Evolutionary conservation across 2,888 invertebrate genomes (phyloP).

Genomic region (Tetragonisca angustula): DNA sequence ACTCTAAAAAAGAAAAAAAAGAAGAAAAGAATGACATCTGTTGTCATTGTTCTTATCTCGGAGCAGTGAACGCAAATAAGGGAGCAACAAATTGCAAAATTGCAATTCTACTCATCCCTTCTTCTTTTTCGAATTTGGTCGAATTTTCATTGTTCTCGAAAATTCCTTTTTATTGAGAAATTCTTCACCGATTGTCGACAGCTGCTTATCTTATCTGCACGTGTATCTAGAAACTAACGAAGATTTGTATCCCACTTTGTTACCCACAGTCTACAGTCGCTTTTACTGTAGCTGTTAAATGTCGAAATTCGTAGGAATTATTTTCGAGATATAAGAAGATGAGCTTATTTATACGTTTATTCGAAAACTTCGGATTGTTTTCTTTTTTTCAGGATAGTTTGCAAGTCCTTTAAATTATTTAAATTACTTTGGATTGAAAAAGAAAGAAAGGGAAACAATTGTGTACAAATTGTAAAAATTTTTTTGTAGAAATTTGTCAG

Average conservation of each 20-base stretch:
- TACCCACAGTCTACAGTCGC: not conserved
- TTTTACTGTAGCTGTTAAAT: not conserved
- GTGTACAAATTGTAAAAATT: no score
- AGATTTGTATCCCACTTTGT: constrained; percentile 4
- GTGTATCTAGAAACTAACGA: not conserved
- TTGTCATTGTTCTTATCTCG: constrained; percentile 49
- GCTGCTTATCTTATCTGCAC: constrained; percentile 12
- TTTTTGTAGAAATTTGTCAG: no score
- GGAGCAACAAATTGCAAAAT: not conserved
- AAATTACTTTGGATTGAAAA: no score
- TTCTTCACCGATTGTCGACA: not conserved
- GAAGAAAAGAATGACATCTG: constrained; percentile 6
- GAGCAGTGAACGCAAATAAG: not conserved
- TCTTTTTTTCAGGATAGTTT: not conserved
- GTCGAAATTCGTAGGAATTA: not conserved
- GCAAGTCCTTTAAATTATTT: no score
- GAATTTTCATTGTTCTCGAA: not conserved
- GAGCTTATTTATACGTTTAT: not conserved
- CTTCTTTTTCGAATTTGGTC: not conserved
- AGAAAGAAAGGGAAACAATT: no score
- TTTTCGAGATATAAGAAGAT: not conserved
- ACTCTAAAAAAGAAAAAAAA: not conserved
- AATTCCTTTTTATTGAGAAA: not conserved
- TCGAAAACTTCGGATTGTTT: not conserved
- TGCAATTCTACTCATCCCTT: not conserved